phyloP scores from a whole-genome alignment of 2,113 vertebrate genomes.

The Ancistrus triradiatus region DNA sequence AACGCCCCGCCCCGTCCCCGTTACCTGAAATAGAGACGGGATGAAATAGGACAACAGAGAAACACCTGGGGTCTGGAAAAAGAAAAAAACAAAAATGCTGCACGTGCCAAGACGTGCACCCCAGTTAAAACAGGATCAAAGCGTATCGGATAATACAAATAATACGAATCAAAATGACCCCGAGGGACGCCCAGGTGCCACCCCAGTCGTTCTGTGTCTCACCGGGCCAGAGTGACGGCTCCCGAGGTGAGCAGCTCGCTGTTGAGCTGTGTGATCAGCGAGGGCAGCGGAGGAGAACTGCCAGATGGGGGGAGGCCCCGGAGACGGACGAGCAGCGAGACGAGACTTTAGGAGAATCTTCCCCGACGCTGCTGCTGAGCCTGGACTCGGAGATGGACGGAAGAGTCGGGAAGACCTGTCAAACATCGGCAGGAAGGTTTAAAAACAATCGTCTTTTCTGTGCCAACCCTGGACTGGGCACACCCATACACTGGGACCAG shows the following conservation, averaged over 20 bases:
- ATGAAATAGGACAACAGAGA: not conserved
- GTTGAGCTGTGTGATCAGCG: slow-evolving; percentile 61
- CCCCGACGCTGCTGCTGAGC: slow-evolving; percentile 47
- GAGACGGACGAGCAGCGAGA: slow-evolving; percentile 40
- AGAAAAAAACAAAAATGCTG: not conserved
- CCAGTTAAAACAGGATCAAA: too few species aligned
- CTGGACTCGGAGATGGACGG: slow-evolving; percentile 19
- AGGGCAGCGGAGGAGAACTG: slow-evolving; percentile 45
- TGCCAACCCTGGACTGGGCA: too few species aligned
- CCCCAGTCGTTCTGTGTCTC: slow-evolving; percentile 22
- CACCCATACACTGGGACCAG: too few species aligned
- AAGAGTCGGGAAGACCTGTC: slow-evolving; percentile 49
- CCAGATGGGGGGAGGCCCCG: slow-evolving; percentile 30
- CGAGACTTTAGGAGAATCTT: slow-evolving; percentile 50
- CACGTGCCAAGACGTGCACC: too few species aligned
- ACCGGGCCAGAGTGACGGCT: slow-evolving; percentile 71
- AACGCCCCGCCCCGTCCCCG: slow-evolving; percentile 70
- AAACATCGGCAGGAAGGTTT: too few species aligned
- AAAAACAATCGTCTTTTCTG: too few species aligned
- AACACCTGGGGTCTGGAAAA: not conserved
- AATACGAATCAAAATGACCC: not conserved
- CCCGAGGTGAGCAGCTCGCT: slow-evolving; percentile 71
- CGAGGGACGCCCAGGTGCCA: too few species aligned
- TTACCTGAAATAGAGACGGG: slow-evolving; percentile 64
- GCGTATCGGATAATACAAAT: not conserved